Evolutionary conservation across 2,797 vertebrate genomes (phyloP), one percentile per base, ranked within the genome.

Genomic region (Acanthis flammea): DNA sequence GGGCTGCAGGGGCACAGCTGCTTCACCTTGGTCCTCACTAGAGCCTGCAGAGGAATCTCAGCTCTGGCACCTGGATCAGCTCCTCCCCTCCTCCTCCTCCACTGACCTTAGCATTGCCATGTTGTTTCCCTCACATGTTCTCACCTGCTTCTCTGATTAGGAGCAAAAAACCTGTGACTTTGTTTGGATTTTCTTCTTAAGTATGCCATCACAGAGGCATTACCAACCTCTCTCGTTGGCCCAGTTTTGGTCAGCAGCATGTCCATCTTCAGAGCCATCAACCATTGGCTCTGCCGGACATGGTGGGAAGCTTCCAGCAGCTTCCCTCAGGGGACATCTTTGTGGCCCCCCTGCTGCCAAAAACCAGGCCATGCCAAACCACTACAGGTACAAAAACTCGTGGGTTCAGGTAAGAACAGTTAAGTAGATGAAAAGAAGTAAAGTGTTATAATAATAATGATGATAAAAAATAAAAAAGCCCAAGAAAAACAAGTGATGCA

Each of bases 21-120:
- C 15, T 10, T 57, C 70, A 35, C n/a, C n/a, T 23, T 30, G 41
- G 41, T 57, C 22, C 41, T 31, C n/a, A 45, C 19, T 25, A 23
- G 0, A 0, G 41, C 53, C 51, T 45, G 53, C n/a, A 24, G 41
- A 8, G n/a, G 5, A 72, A 35, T 45, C 19, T 55, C 1, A 1
- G 23, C 70, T 57, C 25, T 0, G 0, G 19, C 0, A 0, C 14
- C 25, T 57, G 25, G 25, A 45, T 9, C 33, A 24, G 7, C 9
- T 73, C 42, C 33, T 58, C 10, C n/a, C 14, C n/a, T 45, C 5
- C 27, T 45, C 5, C 27, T 68, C 7, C 35, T 47, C 21, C 71
- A 37, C 15, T 37, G 42, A 24, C 33, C 27, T 58, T 47, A 9
- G 42, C 37, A 21, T 24, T 4, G 8, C 10, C 14, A 10, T 28